phyloP scores from a whole-genome alignment of 1,140 invertebrate species.

The Nasonia longicornis region DNA sequence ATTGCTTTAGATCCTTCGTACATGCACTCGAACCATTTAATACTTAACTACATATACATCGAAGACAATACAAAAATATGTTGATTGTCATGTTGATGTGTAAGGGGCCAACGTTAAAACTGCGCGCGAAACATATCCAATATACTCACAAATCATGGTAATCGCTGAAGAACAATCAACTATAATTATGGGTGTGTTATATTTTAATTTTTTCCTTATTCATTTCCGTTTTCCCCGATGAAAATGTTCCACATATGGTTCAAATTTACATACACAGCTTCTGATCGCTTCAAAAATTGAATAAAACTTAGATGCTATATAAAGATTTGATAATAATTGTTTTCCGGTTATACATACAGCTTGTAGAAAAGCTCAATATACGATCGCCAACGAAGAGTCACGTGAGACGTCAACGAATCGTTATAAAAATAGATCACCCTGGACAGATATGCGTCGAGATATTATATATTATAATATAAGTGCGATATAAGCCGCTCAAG shows the following conservation, averaged over 20 bases:
- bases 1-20: slow-evolving; percentile 8
- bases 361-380: slow-evolving; percentile 19
- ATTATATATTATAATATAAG: background rate
- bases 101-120: background rate
- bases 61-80: slow-evolving; percentile 51
- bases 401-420: slow-evolving; percentile 27
- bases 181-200: too few species aligned
- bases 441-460: slow-evolving; percentile 16
- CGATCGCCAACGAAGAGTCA: background rate
- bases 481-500: background rate
- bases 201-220: too few species aligned
- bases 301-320: too few species aligned
- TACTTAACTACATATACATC: slow-evolving; percentile 43
- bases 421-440: slow-evolving; percentile 35
- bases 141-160: background rate
- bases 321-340: too few species aligned
- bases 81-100: slow-evolving; percentile 51
- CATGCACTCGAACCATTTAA: slow-evolving; percentile 37
- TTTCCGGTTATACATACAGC: background rate
- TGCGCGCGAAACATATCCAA: background rate
- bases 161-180: too few species aligned
- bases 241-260: too few species aligned
- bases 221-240: too few species aligned
- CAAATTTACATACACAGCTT: too few species aligned
- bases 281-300: too few species aligned